These are phyloP conservation scores for Epistrophella euchroma DNA, from an alignment of 2,888 invertebrate genomes.

Conservation along the genomic window DNA sequence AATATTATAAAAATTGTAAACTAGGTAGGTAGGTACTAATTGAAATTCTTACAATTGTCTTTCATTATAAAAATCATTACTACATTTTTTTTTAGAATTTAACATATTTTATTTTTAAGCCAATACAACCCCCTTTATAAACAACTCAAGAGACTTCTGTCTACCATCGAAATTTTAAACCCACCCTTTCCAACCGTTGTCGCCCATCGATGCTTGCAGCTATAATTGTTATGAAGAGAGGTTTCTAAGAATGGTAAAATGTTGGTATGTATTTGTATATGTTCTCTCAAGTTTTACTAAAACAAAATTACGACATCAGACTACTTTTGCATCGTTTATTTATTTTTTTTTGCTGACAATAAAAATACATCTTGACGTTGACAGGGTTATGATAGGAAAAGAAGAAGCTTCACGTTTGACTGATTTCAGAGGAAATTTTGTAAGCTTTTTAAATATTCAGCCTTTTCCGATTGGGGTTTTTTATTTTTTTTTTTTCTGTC, in stretches of 20 bases:
- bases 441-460: slow-evolving; percentile 31
- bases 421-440: slow-evolving; percentile 39
- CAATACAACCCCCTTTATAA: not conserved
- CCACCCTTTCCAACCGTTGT: not conserved
- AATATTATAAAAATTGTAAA: too few relatives aligned
- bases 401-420: slow-evolving; percentile 50
- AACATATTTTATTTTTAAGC: not conserved
- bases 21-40: too few relatives aligned
- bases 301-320: slow-evolving; percentile 52
- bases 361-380: slow-evolving; percentile 1
- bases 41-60: too few relatives aligned
- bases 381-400: slow-evolving; percentile 40
- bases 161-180: slow-evolving; percentile 12
- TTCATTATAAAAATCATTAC: not conserved
- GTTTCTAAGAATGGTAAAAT: slow-evolving; percentile 9
- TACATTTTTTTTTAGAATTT: not conserved
- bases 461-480: slow-evolving; percentile 12
- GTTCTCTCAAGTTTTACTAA: slow-evolving; percentile 12
- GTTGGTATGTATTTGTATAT: not conserved
- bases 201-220: slow-evolving; percentile 35
- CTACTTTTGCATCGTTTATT: slow-evolving; percentile 29
- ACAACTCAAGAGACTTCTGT: slow-evolving; percentile 4
- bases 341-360: not conserved
- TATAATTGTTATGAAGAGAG: slow-evolving; percentile 1
- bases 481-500: slow-evolving; percentile 34